A percentile compares a stretch with the other conserved stretches of the same genome.
Evolutionary conservation across 2,113 vertebrate species (phyloP).

Genomic region (Myxocyprinus asiaticus): DNA sequence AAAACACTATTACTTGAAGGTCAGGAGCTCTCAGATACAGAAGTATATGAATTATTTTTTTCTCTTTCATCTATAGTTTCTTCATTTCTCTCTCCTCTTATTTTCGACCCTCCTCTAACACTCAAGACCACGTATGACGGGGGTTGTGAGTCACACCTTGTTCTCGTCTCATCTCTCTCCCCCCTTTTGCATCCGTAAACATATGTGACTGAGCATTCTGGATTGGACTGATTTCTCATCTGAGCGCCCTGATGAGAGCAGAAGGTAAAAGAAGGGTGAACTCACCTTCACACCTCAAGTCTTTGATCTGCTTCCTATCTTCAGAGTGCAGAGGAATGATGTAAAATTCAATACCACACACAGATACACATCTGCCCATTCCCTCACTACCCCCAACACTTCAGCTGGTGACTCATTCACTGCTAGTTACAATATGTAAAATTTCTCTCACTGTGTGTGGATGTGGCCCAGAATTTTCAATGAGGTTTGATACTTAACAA

Average conservation of each 20-base stretch:
- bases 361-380: constrained; percentile 1
- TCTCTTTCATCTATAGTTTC: background rate
- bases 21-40: background rate
- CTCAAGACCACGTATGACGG: background rate
- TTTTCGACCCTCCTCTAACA: background rate
- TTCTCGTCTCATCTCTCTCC: background rate
- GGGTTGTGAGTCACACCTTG: background rate
- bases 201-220: background rate
- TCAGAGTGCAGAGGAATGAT: background rate
- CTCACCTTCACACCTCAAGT: background rate
- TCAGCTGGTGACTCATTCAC: constrained; percentile 49
- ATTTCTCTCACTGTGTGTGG: constrained; percentile 28
- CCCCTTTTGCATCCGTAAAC: background rate
- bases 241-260: background rate
- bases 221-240: constrained; percentile 19
- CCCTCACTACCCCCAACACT: background rate
- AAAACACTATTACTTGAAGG: background rate
- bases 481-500: constrained; percentile 13
- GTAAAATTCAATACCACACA: background rate
- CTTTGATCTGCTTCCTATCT: background rate
- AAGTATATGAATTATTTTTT: background rate
- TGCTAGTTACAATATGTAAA: constrained; percentile 27
- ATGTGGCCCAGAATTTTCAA: constrained; percentile 43
- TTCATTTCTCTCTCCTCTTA: background rate
- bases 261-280: background rate